Percentiles rank a stretch among this genome's conserved stretches.
These are phyloP conservation scores for Pygoscelis antarcticus DNA, from an alignment of 2,113 vertebrate species.

Conservation along the genomic window DNA sequence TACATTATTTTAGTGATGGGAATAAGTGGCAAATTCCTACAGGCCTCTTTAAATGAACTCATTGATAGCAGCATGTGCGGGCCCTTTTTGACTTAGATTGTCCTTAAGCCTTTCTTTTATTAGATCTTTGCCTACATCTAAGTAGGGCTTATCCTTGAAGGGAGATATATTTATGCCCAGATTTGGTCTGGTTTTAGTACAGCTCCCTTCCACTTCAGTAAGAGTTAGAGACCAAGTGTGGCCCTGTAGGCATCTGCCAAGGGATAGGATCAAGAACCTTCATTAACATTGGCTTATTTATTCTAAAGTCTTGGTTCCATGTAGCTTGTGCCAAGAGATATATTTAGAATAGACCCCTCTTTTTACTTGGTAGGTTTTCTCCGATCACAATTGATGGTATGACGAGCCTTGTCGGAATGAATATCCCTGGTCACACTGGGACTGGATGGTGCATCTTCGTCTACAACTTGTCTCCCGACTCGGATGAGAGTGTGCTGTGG, in stretches of 20 bases:
- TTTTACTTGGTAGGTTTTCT: constrained; percentile 90
- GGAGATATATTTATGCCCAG: background rate
- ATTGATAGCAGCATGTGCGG: background rate
- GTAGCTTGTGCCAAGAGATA: constrained; percentile 43
- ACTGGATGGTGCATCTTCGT: constrained; percentile 99
- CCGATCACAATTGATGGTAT: constrained; percentile 99
- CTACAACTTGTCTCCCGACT: constrained; percentile 99
- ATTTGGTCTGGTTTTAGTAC: background rate
- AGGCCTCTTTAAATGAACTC: background rate
- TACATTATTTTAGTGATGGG: background rate
- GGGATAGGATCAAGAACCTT: background rate
- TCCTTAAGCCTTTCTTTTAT: background rate
- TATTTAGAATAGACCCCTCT: constrained; percentile 73
- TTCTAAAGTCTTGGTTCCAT: constrained; percentile 4
- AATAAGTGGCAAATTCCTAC: background rate
- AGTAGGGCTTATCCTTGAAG: background rate
- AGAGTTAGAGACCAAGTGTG: background rate
- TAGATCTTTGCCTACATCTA: background rate
- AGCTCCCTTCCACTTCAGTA: background rate
- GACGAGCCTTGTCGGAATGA: constrained; percentile 99
- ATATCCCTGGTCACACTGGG: constrained; percentile 98
- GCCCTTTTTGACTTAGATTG: background rate
- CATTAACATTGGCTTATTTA: background rate
- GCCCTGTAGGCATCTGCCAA: background rate
- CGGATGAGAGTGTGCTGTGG: constrained; percentile 99